phyloP scores from a whole-genome alignment of 2,113 vertebrate genomes.

The Melanotaenia duboulayi region DNA sequence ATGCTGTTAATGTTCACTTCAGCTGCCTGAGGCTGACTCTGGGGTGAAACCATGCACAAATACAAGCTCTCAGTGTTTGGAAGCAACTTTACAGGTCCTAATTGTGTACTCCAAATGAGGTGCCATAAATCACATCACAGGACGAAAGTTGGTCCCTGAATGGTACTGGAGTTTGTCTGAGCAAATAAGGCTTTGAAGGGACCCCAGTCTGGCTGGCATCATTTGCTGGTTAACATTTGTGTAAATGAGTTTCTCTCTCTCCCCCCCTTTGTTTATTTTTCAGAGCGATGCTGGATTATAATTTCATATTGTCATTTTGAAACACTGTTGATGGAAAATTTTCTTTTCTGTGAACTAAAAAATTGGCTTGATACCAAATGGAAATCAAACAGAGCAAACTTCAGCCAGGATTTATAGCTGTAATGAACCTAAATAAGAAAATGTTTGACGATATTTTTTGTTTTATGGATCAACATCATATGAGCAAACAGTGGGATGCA shows the following conservation, averaged over 20 bases:
- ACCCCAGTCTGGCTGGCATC: conserved; percentile 46
- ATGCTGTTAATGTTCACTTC: conserved; percentile 30
- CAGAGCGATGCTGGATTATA: conserved; percentile 41
- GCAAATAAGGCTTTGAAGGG: not conserved
- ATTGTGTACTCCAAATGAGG: conserved; percentile 63
- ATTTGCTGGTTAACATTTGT: conserved; percentile 35
- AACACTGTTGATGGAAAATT: conserved; percentile 39
- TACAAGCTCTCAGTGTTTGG: conserved; percentile 54
- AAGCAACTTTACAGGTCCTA: conserved; percentile 61
- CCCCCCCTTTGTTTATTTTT: conserved; percentile 42
- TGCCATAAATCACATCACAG: conserved; percentile 62
- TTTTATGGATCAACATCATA: not conserved
- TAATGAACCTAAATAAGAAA: not conserved
- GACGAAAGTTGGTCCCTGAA: conserved; percentile 28
- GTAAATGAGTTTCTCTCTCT: conserved; percentile 15
- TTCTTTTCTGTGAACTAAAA: conserved; percentile 32
- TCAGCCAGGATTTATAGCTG: conserved; percentile 12
- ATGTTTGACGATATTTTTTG: not conserved
- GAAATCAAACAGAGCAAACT: not conserved
- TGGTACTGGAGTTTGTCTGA: conserved; percentile 27
- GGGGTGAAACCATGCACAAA: conserved; percentile 31
- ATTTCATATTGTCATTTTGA: conserved; percentile 45
- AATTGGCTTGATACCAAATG: conserved; percentile 16
- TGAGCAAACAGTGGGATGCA: not conserved
- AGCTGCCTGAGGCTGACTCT: conserved; percentile 34